Conservation (phyloP, 2,797 vertebrate genomes). For the Serranus cabrilla region DNA sequence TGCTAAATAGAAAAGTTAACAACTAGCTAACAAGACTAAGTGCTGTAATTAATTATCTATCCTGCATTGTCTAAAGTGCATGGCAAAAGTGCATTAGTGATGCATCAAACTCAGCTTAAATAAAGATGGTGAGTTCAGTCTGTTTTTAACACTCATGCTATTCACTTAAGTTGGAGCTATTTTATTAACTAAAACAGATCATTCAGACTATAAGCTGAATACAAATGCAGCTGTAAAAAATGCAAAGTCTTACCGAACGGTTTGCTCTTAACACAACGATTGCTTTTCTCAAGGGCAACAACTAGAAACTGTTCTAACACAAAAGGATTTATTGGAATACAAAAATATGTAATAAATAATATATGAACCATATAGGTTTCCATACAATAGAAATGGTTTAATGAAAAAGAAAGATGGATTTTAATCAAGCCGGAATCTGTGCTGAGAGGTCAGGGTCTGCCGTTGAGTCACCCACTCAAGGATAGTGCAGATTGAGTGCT, state of each 20-base stretch:
- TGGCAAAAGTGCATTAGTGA: too few relatives aligned
- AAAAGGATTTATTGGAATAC: not conserved
- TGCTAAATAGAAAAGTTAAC: too few relatives aligned
- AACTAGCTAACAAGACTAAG: too few relatives aligned
- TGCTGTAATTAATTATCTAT: too few relatives aligned
- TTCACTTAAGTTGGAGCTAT: slow-evolving; percentile 10
- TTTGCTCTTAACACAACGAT: slow-evolving; percentile 9
- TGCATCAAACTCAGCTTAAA: too few relatives aligned
- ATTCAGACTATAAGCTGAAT: slow-evolving; percentile 11
- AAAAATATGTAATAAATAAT: slow-evolving; percentile 7
- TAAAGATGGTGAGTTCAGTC: not conserved
- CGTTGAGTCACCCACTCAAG: slow-evolving; percentile 7
- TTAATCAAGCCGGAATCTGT: slow-evolving; percentile 6
- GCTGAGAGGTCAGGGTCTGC: slow-evolving; percentile 3
- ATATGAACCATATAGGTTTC: not conserved
- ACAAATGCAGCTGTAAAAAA: slow-evolving; percentile 10
- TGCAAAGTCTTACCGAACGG: slow-evolving; percentile 1
- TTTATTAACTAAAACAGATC: not conserved
- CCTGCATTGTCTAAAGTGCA: too few relatives aligned
- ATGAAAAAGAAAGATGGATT: slow-evolving; percentile 1
- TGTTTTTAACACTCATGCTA: not conserved
- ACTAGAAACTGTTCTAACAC: not conserved
- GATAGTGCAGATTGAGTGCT: not conserved
- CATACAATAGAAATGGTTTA: not conserved
- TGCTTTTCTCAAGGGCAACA: slow-evolving; percentile 29